phyloP scores from a whole-genome alignment of 2,797 vertebrate species.

The Glossophaga mutica region DNA sequence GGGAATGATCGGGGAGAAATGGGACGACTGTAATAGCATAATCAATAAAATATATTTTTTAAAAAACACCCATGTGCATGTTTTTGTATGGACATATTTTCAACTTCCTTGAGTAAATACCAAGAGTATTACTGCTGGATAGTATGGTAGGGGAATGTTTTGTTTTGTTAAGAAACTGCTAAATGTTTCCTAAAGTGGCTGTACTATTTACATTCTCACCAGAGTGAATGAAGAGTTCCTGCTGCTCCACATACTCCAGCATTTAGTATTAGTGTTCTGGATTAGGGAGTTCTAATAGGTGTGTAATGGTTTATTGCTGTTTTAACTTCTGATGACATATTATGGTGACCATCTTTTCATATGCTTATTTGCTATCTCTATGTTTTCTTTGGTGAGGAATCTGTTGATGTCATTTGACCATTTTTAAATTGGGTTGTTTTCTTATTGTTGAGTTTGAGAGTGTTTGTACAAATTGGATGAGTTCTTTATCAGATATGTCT shows the following conservation, averaged over 20 bases:
- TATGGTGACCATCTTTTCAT: background rate
- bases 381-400: background rate
- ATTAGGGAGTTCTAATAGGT: background rate
- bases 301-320: background rate
- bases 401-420: background rate
- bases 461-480: background rate
- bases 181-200: background rate
- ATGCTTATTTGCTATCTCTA: background rate
- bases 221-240: background rate
- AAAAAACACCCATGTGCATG: background rate
- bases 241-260: background rate
- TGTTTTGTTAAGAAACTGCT: background rate
- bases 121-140: background rate
- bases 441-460: background rate
- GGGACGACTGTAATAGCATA: no score
- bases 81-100: background rate
- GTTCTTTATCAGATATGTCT: background rate
- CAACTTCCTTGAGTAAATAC: background rate
- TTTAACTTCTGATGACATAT: background rate
- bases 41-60: no score
- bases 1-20: no score
- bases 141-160: background rate
- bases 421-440: background rate
- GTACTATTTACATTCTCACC: background rate
- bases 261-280: background rate